Base-by-base conservation (phyloP, 2,113 vertebrate species). In the Odontophorus gujanensis region DNA sequence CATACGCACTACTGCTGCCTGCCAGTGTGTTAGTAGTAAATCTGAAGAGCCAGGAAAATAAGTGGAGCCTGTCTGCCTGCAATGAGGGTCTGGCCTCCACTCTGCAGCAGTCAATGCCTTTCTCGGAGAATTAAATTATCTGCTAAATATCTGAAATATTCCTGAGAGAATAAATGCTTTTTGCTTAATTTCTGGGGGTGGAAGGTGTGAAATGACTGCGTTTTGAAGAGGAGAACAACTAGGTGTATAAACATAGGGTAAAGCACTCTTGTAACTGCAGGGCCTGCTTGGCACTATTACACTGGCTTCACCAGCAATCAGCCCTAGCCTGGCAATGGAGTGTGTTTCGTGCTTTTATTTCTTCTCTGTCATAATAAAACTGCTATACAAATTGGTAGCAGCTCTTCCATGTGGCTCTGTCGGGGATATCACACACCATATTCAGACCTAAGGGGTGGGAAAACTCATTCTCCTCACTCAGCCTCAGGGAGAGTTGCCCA, bases 21-120 rank as follows among this genome's bases (percentile, higher is more conserved):
- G 96, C 97, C 96, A 95, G 96, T 71, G 71, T 71, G 93, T 95
- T 93, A 92, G 93, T 79, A 90, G 93, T 94, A 95, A 95, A 79
- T 95, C 73, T 92, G 79, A 87, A 93, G 75, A 93, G 96, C 95
- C 97, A 92, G 96, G 58, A 92, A 93, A 91, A 87, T 96, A 89
- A 96, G 93, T 69, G 84, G 91, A 95, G 95, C 58, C 94, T 90
- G 95, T 92, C 95, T 95, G 93, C 95, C 82, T 83, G 72, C 87
- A 50, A 59, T n/a, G 88, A 92, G 58, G 82, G 34, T 91, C 90
- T 82, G 95, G 95, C 81, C 72, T 88, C 74, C 25, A 11, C 67
- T 62, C 83, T 76, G 61, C 57, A 90, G 79, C 79, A 85, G 66
- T 36, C 84, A 85, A 68, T 85, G 67, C 18, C 80, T 85, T 81